These are phyloP conservation scores for Xyliphius kryptos DNA, from an alignment of 2,113 vertebrate species.

Conservation along the genomic window DNA sequence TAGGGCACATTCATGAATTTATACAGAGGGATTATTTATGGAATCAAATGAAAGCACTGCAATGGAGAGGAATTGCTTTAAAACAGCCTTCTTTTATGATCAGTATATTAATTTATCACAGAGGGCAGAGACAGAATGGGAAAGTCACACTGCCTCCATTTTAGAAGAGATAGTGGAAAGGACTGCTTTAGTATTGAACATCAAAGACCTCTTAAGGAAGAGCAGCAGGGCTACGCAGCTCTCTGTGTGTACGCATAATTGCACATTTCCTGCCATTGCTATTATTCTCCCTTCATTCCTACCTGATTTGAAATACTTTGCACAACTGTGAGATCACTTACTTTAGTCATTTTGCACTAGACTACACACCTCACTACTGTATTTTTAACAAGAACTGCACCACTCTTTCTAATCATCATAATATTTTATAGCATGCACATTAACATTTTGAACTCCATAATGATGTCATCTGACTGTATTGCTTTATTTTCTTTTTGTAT, in stretches of 20 bases:
- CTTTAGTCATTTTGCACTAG: slow-evolving; percentile 33
- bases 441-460: no score
- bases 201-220: slow-evolving; percentile 49
- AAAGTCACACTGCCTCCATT: slow-evolving; percentile 64
- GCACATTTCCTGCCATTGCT: slow-evolving; percentile 51
- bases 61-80: slow-evolving; percentile 62
- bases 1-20: slow-evolving; percentile 69
- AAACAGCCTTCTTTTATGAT: slow-evolving; percentile 62
- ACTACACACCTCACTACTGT: slow-evolving; percentile 13
- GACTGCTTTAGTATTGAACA: slow-evolving; percentile 63
- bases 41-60: slow-evolving; percentile 64
- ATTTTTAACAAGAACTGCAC: background rate
- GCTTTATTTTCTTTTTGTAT: background rate
- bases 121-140: slow-evolving; percentile 48
- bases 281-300: slow-evolving; percentile 51
- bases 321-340: slow-evolving; percentile 2
- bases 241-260: slow-evolving; percentile 57
- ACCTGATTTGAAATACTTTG: slow-evolving; percentile 50
- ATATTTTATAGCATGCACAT: no score
- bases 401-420: no score
- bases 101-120: slow-evolving; percentile 67
- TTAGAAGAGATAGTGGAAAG: slow-evolving; percentile 57
- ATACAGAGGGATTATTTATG: slow-evolving; percentile 66
- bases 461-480: slow-evolving; percentile 2
- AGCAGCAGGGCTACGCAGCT: slow-evolving; percentile 47